Percentiles rank a stretch among this genome's conserved stretches.
Conservation (phyloP, 1,140 invertebrate genomes). For the Procambarus clarkii region DNA sequence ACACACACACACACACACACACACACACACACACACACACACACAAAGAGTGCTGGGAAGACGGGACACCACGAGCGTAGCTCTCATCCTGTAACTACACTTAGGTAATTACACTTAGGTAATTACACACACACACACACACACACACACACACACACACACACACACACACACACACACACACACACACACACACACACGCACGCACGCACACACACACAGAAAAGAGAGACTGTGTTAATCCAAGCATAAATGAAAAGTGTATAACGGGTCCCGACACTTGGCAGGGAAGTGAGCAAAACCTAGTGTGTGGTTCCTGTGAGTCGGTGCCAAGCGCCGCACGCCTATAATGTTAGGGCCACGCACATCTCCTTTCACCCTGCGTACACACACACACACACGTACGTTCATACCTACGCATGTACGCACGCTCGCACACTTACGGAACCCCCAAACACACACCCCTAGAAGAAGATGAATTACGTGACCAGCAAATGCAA, state of each 20-base stretch:
- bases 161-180: conserved; percentile 19
- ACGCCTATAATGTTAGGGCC: neutral
- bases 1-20: neutral
- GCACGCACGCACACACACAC: neutral
- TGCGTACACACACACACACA: neutral
- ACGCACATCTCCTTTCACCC: neutral
- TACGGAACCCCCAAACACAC: neutral
- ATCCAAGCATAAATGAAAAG: conserved; percentile 62
- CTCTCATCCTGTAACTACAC: too few species aligned
- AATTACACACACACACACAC: too few species aligned
- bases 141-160: neutral
- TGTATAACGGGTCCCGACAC: conserved; percentile 61
- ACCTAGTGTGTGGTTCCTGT: conserved; percentile 17
- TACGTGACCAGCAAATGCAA: too few species aligned
- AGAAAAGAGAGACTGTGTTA: conserved; percentile 47
- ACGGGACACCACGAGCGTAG: too few species aligned
- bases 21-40: too few species aligned
- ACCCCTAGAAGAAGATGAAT: too few species aligned
- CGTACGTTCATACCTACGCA: neutral
- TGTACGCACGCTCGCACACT: neutral
- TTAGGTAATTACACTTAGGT: too few species aligned
- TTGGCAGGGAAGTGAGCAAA: conserved; percentile 62
- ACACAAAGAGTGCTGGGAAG: too few species aligned
- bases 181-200: conserved; percentile 12
- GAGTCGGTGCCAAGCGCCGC: neutral